Evolutionary conservation across 2,888 invertebrate species (phyloP), one percentile per base, ranked within the genome.

Genomic region (Ferrisia virgata): DNA sequence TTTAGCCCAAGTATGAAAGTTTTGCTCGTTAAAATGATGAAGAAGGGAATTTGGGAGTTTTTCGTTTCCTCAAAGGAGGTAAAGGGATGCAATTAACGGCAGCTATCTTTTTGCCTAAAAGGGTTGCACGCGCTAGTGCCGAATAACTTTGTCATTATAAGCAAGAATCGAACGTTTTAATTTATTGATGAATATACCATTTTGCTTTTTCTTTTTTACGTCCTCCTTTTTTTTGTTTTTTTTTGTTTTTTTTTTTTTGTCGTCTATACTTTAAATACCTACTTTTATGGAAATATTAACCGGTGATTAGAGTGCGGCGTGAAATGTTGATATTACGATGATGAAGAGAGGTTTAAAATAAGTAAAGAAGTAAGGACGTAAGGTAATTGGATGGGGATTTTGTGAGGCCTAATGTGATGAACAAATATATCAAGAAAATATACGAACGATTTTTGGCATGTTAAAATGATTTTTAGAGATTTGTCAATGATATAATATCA

Each of bases 101-200:
- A 64, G 58, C 58, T 64, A 64, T 64, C 58, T 64, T 64, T 64
- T 64, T 64, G 58, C 58, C 58, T 64, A 11, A 64, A 64, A 64
- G 58, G 58, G 58, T 64, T 64, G 25, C 58, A 64, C 58, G 58
- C 58, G 58, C 28, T 64, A 11, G 58, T 64, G 58, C 58, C 28
- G 58, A 64, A 64, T 28, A 64, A 64, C 58, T 64, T 64, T 64
- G 58, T 64, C 58, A 64, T 64, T 64, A 64, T 64, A 64, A 64
- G 58, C 58, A 64, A 64, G 58, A 64, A 64, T 64, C 58, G 58
- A 64, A 64, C 58, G 58, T 64, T 64, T 64, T 64, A 64, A 64
- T 64, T 64, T 64, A 64, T 64, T 64, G 58, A 64, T 64, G 58
- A 64, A 64, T 64, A 25, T 25, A 64, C 58, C 58, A 3, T 18